Percentiles rank a stretch among this genome's conserved stretches.
These are phyloP conservation scores for Sarcophaga subvicina DNA, from an alignment of 2,888 invertebrate genomes.

Conservation along the genomic window DNA sequence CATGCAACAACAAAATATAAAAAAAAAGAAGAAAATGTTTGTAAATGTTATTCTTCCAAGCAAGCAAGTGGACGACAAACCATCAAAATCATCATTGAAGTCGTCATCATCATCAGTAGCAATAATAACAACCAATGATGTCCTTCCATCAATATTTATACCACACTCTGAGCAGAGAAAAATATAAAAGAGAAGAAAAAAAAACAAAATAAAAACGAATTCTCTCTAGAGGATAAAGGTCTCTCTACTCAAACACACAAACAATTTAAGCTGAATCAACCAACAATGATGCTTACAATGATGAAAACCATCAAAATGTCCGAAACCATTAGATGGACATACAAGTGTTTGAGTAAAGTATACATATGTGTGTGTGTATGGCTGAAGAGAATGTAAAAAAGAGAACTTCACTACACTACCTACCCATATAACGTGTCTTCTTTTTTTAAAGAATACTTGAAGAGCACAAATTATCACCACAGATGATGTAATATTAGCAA, in stretches of 20 bases:
- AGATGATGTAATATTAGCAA: conserved; percentile 71
- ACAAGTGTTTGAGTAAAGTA: not conserved
- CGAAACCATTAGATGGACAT: conserved; percentile 68
- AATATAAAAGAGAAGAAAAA: not conserved
- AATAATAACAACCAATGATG: conserved; percentile 32
- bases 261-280: conserved; percentile 60
- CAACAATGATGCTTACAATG: conserved; percentile 30
- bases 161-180: not conserved
- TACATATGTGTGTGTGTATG: not conserved
- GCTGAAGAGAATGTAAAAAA: not conserved
- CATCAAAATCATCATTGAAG: conserved; percentile 52
- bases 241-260: conserved; percentile 4
- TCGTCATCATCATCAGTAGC: conserved; percentile 35
- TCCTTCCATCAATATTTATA: conserved; percentile 66
- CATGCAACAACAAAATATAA: conserved; percentile 12
- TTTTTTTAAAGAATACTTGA: conserved; percentile 51
- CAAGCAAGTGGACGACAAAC: conserved; percentile 49
- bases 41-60: conserved; percentile 47
- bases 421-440: conserved; percentile 54
- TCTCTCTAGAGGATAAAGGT: conserved; percentile 67
- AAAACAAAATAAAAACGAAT: conserved; percentile 49
- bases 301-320: conserved; percentile 72
- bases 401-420: not conserved
- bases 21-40: too few relatives aligned
- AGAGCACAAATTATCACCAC: conserved; percentile 68